A percentile compares a stretch with the other conserved stretches of the same genome.
Evolutionary conservation across 1,140 invertebrate species (phyloP).

Genomic region (Drosophila murphyi): DNA sequence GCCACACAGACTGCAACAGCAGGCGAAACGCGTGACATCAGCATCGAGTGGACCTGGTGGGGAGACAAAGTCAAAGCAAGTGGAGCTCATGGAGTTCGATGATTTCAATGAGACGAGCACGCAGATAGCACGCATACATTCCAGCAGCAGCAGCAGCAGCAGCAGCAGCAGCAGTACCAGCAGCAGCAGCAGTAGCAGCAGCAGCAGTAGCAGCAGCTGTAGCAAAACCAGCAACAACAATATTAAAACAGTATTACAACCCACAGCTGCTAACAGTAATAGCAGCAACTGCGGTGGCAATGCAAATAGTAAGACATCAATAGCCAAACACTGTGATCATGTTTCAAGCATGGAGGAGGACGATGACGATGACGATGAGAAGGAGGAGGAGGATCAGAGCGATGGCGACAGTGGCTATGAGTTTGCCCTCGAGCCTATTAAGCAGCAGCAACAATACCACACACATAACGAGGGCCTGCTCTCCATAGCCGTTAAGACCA

Average conservation of each 20-base stretch:
- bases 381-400: constrained; percentile 32
- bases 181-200: constrained; percentile 2
- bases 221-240: constrained; percentile 40
- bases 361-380: constrained; percentile 21
- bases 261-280: constrained; percentile 46
- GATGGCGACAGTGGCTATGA: constrained; percentile 65
- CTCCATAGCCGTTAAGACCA: constrained; percentile 77
- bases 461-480: constrained; percentile 60
- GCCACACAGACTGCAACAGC: constrained; percentile 28
- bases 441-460: constrained; percentile 31
- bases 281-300: constrained; percentile 4
- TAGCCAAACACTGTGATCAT: constrained; percentile 47
- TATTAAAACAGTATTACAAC: constrained; percentile 76
- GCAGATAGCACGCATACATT: constrained; percentile 37
- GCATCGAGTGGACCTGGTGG: constrained; percentile 15
- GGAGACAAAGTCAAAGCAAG: constrained; percentile 12
- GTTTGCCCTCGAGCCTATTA: constrained; percentile 41
- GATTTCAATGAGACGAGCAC: constrained; percentile 11
- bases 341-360: constrained; percentile 7
- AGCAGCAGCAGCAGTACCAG: constrained; percentile 32
- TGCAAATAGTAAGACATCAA: constrained; percentile 16
- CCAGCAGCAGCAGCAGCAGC: constrained; percentile 30
- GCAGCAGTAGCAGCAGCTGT: constrained; percentile 32
- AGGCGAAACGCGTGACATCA: constrained; percentile 10
- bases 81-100: constrained; percentile 37